Percentiles rank a stretch among this genome's conserved stretches.
phyloP scores from a whole-genome alignment of 2,113 vertebrate species.

The Crotalus helleri region DNA sequence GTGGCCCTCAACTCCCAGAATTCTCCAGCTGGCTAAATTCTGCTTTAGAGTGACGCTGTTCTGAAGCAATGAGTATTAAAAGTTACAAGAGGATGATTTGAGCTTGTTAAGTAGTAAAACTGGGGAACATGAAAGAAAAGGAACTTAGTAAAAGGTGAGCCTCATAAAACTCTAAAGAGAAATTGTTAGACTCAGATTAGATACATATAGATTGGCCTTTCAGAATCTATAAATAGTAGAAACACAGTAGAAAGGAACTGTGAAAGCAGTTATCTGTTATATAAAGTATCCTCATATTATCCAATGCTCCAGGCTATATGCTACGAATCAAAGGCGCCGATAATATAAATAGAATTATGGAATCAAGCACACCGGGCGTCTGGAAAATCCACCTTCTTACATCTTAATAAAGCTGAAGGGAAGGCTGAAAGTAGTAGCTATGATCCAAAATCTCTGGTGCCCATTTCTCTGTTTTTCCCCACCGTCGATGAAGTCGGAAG shows the following conservation, averaged over 20 bases:
- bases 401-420: neutral
- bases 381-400: neutral
- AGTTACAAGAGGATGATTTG: neutral
- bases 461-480: neutral
- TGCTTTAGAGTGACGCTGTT: neutral
- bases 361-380: neutral
- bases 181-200: neutral
- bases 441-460: neutral
- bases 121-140: neutral
- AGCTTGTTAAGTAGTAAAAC: constrained; percentile 3
- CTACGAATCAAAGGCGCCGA: neutral
- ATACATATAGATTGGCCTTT: neutral
- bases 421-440: neutral
- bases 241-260: no score
- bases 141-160: neutral
- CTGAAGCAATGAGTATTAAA: neutral
- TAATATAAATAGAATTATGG: neutral
- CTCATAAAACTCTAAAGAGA: neutral
- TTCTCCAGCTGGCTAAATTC: neutral
- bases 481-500: neutral
- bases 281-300: neutral
- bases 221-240: neutral
- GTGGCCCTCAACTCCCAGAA: neutral
- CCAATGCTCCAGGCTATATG: neutral
- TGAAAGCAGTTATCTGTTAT: neutral